Evolutionary conservation across 1,140 invertebrate genomes (phyloP).

Genomic region (Drosophila bocqueti): DNA sequence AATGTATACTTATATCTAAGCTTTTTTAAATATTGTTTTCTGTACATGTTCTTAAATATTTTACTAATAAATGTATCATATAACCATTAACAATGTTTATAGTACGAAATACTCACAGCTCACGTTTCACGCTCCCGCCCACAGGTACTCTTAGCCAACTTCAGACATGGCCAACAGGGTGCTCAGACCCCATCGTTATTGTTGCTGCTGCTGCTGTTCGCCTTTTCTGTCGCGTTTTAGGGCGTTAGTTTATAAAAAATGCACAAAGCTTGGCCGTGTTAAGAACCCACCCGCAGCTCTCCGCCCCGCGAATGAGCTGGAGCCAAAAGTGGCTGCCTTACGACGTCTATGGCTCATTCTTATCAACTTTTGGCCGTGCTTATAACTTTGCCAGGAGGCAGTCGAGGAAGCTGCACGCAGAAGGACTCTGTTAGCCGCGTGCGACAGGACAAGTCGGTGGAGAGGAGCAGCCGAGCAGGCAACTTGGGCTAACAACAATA

Average conservation of each 20-base stretch:
- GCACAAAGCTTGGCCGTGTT: slow-evolving; percentile 76
- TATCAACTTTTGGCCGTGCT: slow-evolving; percentile 81
- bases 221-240: slow-evolving; percentile 49
- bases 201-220: slow-evolving; percentile 22
- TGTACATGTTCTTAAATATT: not conserved
- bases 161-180: slow-evolving; percentile 40
- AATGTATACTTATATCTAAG: too few species aligned
- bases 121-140: slow-evolving; percentile 26
- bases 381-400: slow-evolving; percentile 65
- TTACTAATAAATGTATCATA: not conserved
- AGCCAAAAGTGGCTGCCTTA: slow-evolving; percentile 73
- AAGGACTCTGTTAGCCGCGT: slow-evolving; percentile 70
- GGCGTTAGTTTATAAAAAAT: slow-evolving; percentile 80
- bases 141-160: slow-evolving; percentile 7
- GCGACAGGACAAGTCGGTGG: slow-evolving; percentile 55
- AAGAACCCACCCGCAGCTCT: slow-evolving; percentile 58
- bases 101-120: not conserved
- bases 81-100: not conserved
- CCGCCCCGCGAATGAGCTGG: not conserved
- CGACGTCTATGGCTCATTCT: slow-evolving; percentile 82
- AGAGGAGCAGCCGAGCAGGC: slow-evolving; percentile 18
- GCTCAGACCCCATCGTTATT: slow-evolving; percentile 34
- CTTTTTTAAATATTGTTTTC: not conserved
- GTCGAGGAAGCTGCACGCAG: slow-evolving; percentile 14
- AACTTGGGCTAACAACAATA: slow-evolving; percentile 82